Evolutionary conservation across 2,888 invertebrate genomes (phyloP).

Genomic region (Diplazon laetatorius): DNA sequence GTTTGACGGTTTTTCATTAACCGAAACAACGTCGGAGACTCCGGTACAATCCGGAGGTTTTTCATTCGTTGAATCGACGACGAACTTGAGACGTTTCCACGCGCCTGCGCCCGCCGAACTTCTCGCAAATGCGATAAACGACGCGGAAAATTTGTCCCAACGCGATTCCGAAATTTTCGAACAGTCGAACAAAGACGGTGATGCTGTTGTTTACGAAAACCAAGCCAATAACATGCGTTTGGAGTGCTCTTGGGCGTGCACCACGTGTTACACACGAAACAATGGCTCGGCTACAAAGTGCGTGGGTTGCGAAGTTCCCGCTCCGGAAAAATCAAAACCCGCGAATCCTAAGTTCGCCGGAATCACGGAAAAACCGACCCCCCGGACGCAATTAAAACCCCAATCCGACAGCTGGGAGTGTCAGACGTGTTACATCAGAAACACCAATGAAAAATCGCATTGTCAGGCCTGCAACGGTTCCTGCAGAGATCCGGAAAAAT

Average conservation of each 20-base stretch:
- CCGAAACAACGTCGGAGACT: conserved; percentile 60
- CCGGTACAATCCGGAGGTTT: conserved; percentile 69
- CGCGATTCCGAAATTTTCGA: conserved; percentile 41
- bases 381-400: conserved; percentile 73
- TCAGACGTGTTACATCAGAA: conserved; percentile 86
- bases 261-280: conserved; percentile 87
- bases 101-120: conserved; percentile 55
- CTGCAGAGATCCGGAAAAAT: conserved; percentile 83
- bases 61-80: conserved; percentile 65
- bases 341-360: background rate
- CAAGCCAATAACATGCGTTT: conserved; percentile 89
- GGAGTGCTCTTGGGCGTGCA: conserved; percentile 88
- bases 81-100: conserved; percentile 66
- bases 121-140: background rate
- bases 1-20: conserved; percentile 84
- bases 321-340: conserved; percentile 77
- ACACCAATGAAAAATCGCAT: conserved; percentile 84
- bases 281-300: conserved; percentile 84
- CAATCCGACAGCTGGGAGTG: conserved; percentile 87
- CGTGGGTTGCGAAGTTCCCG: conserved; percentile 85
- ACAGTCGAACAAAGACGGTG: conserved; percentile 82
- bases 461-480: conserved; percentile 86
- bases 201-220: conserved; percentile 87
- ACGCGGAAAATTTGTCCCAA: background rate
- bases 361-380: conserved; percentile 43